Percentiles rank a stretch among this genome's conserved stretches.
phyloP scores from a whole-genome alignment of 2,888 invertebrate species.

The Microplitis manilae region DNA sequence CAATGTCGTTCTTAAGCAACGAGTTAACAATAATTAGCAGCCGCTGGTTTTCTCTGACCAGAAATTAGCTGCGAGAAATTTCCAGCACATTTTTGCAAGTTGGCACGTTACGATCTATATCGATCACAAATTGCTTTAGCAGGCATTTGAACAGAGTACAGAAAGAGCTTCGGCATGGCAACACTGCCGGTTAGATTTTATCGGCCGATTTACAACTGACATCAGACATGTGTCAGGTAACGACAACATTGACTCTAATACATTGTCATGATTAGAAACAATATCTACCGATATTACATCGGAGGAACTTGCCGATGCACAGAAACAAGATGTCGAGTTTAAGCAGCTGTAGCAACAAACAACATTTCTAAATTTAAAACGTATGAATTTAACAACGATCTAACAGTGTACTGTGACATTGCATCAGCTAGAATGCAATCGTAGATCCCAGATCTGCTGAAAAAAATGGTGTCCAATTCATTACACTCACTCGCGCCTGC shows the following conservation, averaged over 20 bases:
- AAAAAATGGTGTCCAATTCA: too few species aligned
- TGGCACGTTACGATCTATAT: neutral
- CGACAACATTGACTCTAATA: neutral
- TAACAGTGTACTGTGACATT: too few species aligned
- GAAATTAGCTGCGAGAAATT: neutral
- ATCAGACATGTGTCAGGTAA: neutral
- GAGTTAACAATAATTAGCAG: neutral
- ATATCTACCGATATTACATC: neutral
- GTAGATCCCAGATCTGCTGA: too few species aligned
- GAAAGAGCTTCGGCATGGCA: neutral
- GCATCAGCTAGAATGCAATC: too few species aligned
- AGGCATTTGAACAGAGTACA: neutral
- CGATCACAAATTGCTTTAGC: neutral
- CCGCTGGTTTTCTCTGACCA: neutral
- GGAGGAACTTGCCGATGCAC: too few species aligned
- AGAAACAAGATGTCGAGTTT: too few species aligned
- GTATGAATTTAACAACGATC: too few species aligned
- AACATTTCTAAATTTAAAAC: too few species aligned
- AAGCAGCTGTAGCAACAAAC: too few species aligned
- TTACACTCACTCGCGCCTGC: too few species aligned
- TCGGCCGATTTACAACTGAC: neutral
- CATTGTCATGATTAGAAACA: neutral
- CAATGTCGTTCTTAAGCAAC: neutral
- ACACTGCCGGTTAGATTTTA: neutral
- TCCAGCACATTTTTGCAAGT: neutral